Base-by-base conservation (phyloP, 2,113 vertebrate genomes). In the Gobiocypris rarus region DNA sequence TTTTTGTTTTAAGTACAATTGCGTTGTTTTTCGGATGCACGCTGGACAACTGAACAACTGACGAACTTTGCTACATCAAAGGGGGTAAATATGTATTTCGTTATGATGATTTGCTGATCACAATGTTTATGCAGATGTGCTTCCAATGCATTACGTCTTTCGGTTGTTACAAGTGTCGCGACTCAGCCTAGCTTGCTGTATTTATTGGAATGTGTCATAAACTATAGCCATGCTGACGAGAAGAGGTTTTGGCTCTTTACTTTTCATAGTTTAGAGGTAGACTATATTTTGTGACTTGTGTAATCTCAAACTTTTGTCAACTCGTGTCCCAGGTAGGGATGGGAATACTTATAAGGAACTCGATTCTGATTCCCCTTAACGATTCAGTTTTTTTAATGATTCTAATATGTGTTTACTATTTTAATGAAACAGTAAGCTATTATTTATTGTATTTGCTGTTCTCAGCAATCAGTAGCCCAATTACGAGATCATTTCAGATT, bases 1-100 rank as follows among this genome's bases (percentile, higher is more conserved):
- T 41, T 80, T 54, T 38, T 85, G 45, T 75, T 75, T 81, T 77
- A 67, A 84, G 85, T 84, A 83, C 84, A 78, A 71, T 83, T 58
- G 73, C 73, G 24, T 10, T 70, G n/a, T 38, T 67, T 88, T 50
- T 83, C 87, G 81, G 43, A 48, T 75, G 82, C 88, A 41, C 81
- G 77, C 85, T 87, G 84, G 61, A 80, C 59, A 22, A 67, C 59
- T 80, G 56, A 78, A 8, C 34, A 14, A 50, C 43, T 70, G 45
- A 67, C 78, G 43, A 81, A 81, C 78, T 82, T 70, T 82, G 11
- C 65, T 15, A n/a, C 65, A 19, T 10, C 80, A 15, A 56, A 82
- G 9, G 10, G 41, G 65, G 80, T 70, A 82, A 70, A 52, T 67
- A 48, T 52, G 11, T 56, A 41, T 56, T 82, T 67, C 15, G 59